Base-by-base conservation (phyloP, 2,113 vertebrate species). In the Tetrao urogallus region DNA sequence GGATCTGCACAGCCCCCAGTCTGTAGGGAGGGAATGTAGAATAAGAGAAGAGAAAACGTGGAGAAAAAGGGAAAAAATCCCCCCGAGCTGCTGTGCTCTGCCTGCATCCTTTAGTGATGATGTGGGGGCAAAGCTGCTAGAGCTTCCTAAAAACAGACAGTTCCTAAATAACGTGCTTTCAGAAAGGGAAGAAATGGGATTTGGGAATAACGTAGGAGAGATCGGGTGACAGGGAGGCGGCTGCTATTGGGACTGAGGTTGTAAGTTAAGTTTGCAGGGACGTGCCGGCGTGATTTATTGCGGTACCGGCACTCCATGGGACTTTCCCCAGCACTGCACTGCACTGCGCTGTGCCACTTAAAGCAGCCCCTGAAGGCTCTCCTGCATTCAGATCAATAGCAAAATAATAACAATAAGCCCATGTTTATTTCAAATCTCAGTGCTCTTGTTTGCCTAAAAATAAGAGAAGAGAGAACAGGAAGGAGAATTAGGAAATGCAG, bases 71-170 rank as follows among this genome's bases (percentile, higher is more conserved):
- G 47, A 52, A 60, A 77, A 43, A 58, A 56, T 81, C 25, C 27
- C 12, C 7, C 0, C 0, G 70, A 61, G 61, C 77, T 36, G 60
- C 0, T 30, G 72, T 58, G 89, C 12, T 42, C 32, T 5, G 0
- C 47, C 45, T 16, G 1, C 1, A 0, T 66, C 80, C 56, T 67
- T n/a, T 8, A n/a, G 10, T 2, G 3, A 0, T 0, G 8, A 5
- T 1, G 22, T 15, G 2, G 2, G 8, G 11, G 52, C 1, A 3
- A 60, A 48, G 21, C 21, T 56, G 13, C 0, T 0, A 6, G 71
- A 83, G 36, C 3, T 34, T 16, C 80, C n/a, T 18, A 10, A 78
- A 86, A 34, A 1, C 6, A 25, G 22, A 16, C 64, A 50, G 50
- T 19, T 27, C 27, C 64, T 32, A 32, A 75, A 47, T 2, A 15